Evolutionary conservation across 2,113 vertebrate species (phyloP), one percentile per base, ranked within the genome.

Genomic region (Epinephelus moara): DNA sequence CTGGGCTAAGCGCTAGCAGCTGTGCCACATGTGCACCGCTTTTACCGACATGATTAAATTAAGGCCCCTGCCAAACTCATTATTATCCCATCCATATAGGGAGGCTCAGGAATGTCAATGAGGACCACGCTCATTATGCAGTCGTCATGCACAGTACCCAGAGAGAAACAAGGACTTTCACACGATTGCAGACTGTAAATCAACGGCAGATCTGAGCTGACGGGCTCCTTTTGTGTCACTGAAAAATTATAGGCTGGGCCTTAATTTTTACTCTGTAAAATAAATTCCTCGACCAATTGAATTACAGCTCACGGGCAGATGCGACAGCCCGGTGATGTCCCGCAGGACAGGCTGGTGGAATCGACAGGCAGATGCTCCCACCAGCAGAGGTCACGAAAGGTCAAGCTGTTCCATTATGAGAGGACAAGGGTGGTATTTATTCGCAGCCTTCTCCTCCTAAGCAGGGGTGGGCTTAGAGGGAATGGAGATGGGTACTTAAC

Each of bases 401-500:
- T 94, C 94, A 93, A 91, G 90, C 92, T 84, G 82, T 71, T 91
- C 91, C 93, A 94, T 94, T 92, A 93, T 87, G 85, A 88, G 85
- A 90, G 75, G 82, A 94, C 92, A 95, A 94, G 92, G 93, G 89
- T 90, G 91, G 87, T 85, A 88, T 94, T 94, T 94, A 92, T 91
- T 92, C 90, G 88, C 84, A 76, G 83, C 66, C 88, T 47, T 88
- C 75, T 84, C 84, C 85, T 85, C 83, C 82, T 85, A 61, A 92
- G 80, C 76, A 64, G 91, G 81, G 82, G 67, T 1, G 84, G 84
- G 75, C 42, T 88, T 68, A 66, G 64, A 75, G 75, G 67, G 81
- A 85, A 84, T 59, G 47, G 79, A 85, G 91, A 81, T 68, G 75
- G 79, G 90, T 80, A 84, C 74, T 93, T 92, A 86, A 90, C 88